These are phyloP conservation scores for Mandrillus leucophaeus DNA, from an alignment of 2,113 vertebrate genomes.

Conservation along the genomic window DNA sequence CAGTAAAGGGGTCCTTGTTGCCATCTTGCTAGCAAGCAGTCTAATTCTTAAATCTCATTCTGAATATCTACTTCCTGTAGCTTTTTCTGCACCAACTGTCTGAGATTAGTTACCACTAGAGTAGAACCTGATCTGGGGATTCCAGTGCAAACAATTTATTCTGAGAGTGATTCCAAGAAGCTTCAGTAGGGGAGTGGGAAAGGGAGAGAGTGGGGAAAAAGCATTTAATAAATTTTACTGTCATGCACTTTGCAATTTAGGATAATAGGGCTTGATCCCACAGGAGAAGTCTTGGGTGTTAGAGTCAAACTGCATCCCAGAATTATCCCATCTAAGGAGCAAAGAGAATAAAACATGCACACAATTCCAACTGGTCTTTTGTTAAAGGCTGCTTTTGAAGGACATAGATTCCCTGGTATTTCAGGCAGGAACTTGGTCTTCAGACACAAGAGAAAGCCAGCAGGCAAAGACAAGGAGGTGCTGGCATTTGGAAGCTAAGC, in stretches of 20 bases:
- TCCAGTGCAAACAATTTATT: background rate
- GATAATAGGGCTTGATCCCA: background rate
- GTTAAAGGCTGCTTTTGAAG: background rate
- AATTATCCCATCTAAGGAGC: background rate
- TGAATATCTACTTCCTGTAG: background rate
- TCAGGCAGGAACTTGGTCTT: background rate
- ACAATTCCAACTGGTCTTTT: background rate
- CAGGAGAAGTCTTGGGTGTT: background rate
- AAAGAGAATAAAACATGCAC: background rate
- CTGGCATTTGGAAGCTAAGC: background rate
- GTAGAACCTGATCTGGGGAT: background rate
- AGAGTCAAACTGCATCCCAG: background rate
- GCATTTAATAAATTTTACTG: background rate
- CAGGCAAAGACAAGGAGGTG: background rate
- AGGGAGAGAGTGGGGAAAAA: background rate
- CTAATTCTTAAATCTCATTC: background rate
- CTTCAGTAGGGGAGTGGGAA: background rate
- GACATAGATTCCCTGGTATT: background rate
- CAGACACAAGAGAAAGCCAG: background rate
- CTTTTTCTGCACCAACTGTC: background rate
- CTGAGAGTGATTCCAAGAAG: background rate
- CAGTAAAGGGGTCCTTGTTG: background rate
- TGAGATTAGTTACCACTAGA: background rate
- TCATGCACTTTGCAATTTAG: background rate
- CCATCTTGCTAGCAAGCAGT: background rate